Percentiles rank a stretch among this genome's conserved stretches.
These are phyloP conservation scores for Ageneiosus marmoratus DNA, from an alignment of 2,113 vertebrate species.

Conservation along the genomic window DNA sequence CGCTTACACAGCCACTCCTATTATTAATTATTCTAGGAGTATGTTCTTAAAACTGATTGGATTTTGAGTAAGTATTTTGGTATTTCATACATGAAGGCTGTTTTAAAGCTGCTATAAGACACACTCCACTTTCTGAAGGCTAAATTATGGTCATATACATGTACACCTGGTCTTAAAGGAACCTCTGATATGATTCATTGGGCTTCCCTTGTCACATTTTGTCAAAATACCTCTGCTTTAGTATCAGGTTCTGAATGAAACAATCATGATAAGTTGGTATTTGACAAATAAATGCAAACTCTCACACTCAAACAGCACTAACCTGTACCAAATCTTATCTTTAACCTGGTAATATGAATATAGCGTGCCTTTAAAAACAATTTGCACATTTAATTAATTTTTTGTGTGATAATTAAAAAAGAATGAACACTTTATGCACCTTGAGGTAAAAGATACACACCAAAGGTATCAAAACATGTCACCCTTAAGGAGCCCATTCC, in stretches of 20 bases:
- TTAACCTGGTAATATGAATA: not conserved
- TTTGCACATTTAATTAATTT: not conserved
- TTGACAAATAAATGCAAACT: not conserved
- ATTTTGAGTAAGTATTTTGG: not conserved
- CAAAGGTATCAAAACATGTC: not conserved
- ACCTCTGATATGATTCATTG: not conserved
- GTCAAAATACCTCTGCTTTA: not conserved
- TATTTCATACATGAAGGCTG: not conserved
- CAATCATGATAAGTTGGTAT: not conserved
- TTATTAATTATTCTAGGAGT: not conserved
- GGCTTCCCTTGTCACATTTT: not conserved
- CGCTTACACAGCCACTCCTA: not conserved
- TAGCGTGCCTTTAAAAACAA: not conserved
- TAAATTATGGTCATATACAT: not conserved
- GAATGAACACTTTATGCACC: not conserved
- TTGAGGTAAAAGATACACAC: not conserved
- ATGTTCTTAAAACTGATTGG: not conserved
- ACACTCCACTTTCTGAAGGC: not conserved
- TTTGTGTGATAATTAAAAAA: not conserved
- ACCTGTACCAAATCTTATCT: not conserved
- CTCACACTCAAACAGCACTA: not conserved
- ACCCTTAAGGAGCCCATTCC: not conserved
- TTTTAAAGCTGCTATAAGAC: not conserved
- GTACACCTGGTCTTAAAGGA: not conserved
- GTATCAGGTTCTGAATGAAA: not conserved